Evolutionary conservation across 2,113 vertebrate species (phyloP).

Genomic region (Myodes glareolus): DNA sequence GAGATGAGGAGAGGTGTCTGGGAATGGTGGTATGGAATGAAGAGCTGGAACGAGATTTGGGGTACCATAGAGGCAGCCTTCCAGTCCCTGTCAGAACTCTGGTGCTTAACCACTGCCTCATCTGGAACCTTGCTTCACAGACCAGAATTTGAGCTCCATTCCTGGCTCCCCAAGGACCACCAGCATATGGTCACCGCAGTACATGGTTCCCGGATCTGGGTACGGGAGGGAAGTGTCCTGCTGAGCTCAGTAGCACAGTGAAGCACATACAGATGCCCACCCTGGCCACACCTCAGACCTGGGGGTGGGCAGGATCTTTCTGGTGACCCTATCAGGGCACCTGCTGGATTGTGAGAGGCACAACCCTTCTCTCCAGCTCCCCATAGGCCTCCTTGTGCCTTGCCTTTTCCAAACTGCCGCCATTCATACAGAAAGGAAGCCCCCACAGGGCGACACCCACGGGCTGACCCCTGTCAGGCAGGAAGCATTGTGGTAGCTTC

Average conservation of each 20-base stretch:
- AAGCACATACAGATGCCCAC: background rate
- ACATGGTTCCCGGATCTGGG: background rate
- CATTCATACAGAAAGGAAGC: background rate
- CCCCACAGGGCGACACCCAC: background rate
- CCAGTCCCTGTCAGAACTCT: background rate
- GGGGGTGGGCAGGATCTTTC: background rate
- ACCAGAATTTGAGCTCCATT: background rate
- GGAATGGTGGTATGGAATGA: no score
- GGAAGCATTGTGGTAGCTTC: background rate
- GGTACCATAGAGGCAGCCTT: background rate
- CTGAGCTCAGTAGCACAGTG: background rate
- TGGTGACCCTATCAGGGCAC: background rate
- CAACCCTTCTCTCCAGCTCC: background rate
- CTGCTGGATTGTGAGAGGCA: rapidly evolving
- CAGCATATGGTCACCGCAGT: rapidly evolving
- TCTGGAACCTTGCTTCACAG: background rate
- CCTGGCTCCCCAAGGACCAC: rapidly evolving
- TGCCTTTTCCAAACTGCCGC: background rate
- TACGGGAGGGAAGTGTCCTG: background rate
- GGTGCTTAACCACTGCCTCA: rapidly evolving
- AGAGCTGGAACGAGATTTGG: background rate
- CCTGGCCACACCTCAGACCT: background rate
- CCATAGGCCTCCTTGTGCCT: background rate
- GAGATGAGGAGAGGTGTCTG: background rate
- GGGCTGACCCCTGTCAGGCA: background rate